Evolutionary conservation across 2,888 invertebrate species (phyloP), one percentile per base, ranked within the genome.

Genomic region (Trichopria drosophilae): DNA sequence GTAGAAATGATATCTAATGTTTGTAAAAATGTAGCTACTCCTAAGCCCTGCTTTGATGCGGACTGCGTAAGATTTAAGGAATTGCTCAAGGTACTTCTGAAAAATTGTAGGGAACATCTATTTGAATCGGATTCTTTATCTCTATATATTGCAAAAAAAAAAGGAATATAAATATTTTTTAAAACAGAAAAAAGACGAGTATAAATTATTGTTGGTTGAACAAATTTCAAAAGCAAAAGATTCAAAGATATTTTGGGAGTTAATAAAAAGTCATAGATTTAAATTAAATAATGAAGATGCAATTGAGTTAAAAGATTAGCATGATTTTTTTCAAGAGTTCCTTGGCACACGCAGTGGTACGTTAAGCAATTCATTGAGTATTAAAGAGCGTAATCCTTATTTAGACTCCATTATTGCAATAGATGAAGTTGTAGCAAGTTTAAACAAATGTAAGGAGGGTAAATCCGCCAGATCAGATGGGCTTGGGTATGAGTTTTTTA

Each of bases 381-480:
- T 12, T 18, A 10, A 34, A 16, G 34, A 18, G 7, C 9, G 34
- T 16, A 34, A 34, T 34, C 34, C 34, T 3, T n/a, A 18, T 34
- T 32, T 43, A 19, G 34, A 43, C 23, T 20, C 15, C 5, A 12
- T 6, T 19, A 43, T 43, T 23, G 32, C 20, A 20, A 32, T 22
- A 10, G 20, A 20, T 15, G 43, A 43, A 13, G 10, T 43, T 4
- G 6, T 16, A 16, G 16, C 12, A 6, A 35, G 35, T 7, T 5
- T 23, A 4, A 44, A 24, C 10, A 44, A 26, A 23, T 32, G 44
- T 18, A 44, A 16, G 18, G 18, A 22, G 6, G 35, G 35, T 5
- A 44, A 35, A 35, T 23, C 44, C 9, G 23, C 44, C 9, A 36
- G 12, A 18, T n/a, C 18, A 3, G 35, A 44, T 32, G 44, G 35